Conservation (phyloP, 1,140 invertebrate genomes). For the Parapsyche elsis region DNA sequence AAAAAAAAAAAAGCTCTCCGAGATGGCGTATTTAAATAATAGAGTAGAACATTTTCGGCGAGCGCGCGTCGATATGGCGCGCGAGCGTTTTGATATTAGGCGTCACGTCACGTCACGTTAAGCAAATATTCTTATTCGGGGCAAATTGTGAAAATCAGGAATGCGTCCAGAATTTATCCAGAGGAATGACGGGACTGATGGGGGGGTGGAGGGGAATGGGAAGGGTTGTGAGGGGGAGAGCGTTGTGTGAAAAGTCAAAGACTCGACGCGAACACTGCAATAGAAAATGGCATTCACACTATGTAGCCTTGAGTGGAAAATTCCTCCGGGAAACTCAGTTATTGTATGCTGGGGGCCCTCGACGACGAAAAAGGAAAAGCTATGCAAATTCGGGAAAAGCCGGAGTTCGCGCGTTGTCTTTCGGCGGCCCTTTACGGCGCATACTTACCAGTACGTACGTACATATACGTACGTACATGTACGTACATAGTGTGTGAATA, state of each 20-base stretch:
- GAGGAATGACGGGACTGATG: not conserved
- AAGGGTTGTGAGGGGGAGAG: not conserved
- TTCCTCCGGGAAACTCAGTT: constrained; percentile 34
- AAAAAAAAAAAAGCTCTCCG: too few relatives aligned
- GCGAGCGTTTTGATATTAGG: constrained; percentile 24
- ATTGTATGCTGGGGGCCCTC: not conserved
- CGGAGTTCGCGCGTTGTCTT: not conserved
- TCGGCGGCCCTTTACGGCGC: not conserved
- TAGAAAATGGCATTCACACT: constrained; percentile 39
- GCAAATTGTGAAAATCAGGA: constrained; percentile 37
- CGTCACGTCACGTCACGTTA: constrained; percentile 26
- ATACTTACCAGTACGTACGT: too few relatives aligned
- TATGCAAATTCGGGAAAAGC: constrained; percentile 27
- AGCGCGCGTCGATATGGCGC: not conserved
- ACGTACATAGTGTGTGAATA: too few relatives aligned
- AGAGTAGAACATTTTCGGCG: not conserved
- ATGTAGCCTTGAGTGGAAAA: constrained; percentile 35
- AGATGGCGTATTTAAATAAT: not conserved
- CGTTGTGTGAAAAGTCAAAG: constrained; percentile 35
- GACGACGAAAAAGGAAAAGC: constrained; percentile 18
- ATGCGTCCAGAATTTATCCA: constrained; percentile 28
- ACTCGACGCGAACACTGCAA: constrained; percentile 22
- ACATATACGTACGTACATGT: too few relatives aligned
- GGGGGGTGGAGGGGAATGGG: not conserved
- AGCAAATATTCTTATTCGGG: constrained; percentile 30